These are phyloP conservation scores for Solenopsis invicta DNA, from an alignment of 1,140 invertebrate species.

Conservation along the genomic window DNA sequence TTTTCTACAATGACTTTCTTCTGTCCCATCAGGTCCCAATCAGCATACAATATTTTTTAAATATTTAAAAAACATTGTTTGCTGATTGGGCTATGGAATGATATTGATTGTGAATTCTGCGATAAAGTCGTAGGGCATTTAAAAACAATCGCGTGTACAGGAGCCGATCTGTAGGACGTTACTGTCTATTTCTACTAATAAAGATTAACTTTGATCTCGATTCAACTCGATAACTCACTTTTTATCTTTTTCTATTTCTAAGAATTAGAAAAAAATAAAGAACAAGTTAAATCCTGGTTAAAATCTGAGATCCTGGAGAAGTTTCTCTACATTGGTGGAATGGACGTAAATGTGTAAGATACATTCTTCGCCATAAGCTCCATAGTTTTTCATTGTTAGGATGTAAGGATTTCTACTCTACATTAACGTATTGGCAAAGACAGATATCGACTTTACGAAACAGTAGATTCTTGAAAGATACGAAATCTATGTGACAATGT, in stretches of 20 bases:
- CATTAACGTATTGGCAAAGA: constrained; percentile 55
- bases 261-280: too few relatives aligned
- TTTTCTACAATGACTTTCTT: not conserved
- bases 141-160: not conserved
- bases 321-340: too few relatives aligned
- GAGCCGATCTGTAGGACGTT: constrained; percentile 25
- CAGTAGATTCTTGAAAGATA: constrained; percentile 19
- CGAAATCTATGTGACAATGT: constrained; percentile 37
- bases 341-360: constrained; percentile 3
- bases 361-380: constrained; percentile 50
- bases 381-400: constrained; percentile 66
- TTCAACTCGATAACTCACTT: too few relatives aligned
- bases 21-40: not conserved
- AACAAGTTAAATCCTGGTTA: too few relatives aligned
- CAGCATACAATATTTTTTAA: too few relatives aligned
- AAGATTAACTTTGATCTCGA: too few relatives aligned
- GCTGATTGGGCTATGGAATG: constrained; percentile 11
- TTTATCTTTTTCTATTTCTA: too few relatives aligned
- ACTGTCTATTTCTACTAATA: not conserved
- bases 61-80: too few relatives aligned
- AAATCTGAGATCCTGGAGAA: too few relatives aligned
- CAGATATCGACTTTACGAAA: constrained; percentile 51
- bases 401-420: constrained; percentile 62
- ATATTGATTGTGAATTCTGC: constrained; percentile 26
- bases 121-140: constrained; percentile 47